Conservation (phyloP, 2,113 vertebrate genomes). For the Peromyscus polionotus region DNA sequence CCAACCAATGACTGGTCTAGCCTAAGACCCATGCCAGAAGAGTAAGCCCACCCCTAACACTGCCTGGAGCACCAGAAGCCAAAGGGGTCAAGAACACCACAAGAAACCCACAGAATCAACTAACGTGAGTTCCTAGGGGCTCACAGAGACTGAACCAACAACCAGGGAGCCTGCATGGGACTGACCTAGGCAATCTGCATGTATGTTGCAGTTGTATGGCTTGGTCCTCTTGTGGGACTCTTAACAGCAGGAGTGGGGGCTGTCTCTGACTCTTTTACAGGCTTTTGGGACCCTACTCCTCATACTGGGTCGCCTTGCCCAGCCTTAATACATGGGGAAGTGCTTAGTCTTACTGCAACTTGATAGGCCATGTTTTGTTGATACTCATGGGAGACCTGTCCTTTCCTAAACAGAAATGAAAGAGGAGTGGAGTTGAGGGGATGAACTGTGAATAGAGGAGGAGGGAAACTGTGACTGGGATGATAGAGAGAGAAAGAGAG, state of each 20-base stretch:
- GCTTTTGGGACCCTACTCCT: not conserved
- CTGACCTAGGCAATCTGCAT: not conserved
- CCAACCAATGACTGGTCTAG: not conserved
- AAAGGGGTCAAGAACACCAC: not conserved
- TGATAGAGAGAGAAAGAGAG: too few relatives aligned
- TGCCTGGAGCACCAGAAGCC: not conserved
- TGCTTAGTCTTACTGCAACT: not conserved
- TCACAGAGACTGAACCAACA: not conserved
- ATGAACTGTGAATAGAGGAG: not conserved
- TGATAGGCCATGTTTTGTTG: not conserved
- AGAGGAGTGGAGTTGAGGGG: not conserved
- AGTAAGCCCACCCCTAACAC: not conserved
- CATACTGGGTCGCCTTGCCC: not conserved
- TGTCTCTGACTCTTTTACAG: not conserved
- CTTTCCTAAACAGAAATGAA: not conserved
- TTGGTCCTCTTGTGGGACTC: not conserved
- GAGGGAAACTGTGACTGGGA: not conserved
- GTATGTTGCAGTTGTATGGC: not conserved
- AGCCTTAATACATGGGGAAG: not conserved
- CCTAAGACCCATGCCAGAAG: not conserved
- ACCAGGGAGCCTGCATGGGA: not conserved
- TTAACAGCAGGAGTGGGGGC: not conserved
- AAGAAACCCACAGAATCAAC: not conserved
- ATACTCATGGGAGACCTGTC: not conserved
- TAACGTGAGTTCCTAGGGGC: not conserved